Evolutionary conservation across 2,113 vertebrate genomes (phyloP).

Genomic region (Cariama cristata): DNA sequence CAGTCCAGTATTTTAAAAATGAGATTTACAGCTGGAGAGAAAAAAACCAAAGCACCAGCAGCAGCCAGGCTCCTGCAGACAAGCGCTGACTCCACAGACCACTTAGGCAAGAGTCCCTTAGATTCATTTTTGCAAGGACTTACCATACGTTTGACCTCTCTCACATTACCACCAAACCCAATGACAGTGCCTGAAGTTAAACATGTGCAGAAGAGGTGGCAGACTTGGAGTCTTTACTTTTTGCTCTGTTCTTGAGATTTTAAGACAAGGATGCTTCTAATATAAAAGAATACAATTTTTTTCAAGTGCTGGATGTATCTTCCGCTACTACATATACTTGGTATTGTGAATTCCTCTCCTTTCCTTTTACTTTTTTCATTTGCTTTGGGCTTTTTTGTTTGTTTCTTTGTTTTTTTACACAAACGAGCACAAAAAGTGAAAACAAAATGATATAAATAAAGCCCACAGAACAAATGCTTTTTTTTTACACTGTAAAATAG

Average conservation of each 20-base stretch:
- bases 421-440: neutral
- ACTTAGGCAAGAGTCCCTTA: neutral
- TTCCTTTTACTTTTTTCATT: neutral
- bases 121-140: conserved; percentile 10
- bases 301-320: neutral
- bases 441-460: neutral
- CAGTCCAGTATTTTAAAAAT: conserved; percentile 22
- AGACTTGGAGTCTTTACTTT: neutral
- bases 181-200: neutral
- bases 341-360: neutral
- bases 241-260: neutral
- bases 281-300: neutral
- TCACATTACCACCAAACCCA: neutral
- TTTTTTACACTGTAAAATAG: neutral
- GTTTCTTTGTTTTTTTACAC: neutral
- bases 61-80: conserved; percentile 28
- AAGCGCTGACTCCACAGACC: neutral
- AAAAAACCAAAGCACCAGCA: neutral
- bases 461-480: neutral
- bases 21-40: conserved; percentile 47
- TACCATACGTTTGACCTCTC: neutral
- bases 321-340: neutral
- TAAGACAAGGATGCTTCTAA: neutral
- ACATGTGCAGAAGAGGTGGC: neutral
- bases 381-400: neutral